Percentiles rank a stretch among this genome's conserved stretches.
These are phyloP conservation scores for Spongia lamella DNA, from an alignment of 37 sponge, comb jelly and placozoan species.

Conservation along the genomic window DNA sequence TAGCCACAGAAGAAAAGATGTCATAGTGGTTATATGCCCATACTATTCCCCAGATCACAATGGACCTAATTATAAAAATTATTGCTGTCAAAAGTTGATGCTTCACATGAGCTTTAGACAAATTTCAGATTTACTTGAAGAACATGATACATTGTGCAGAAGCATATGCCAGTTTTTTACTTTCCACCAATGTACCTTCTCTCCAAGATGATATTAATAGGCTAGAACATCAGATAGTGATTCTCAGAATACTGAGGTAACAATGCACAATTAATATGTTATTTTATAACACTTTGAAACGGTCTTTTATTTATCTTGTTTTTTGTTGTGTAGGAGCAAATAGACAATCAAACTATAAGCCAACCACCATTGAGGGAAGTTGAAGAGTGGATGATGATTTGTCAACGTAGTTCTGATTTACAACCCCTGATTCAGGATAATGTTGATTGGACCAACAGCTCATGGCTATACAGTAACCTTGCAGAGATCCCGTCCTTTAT, in stretches of 20 bases:
- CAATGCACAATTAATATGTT: no score
- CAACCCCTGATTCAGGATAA: constrained; percentile 19
- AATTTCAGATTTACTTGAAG: constrained; percentile 11
- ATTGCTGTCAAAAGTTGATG: constrained; percentile 61
- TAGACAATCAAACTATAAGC: background rate
- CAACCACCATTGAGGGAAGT: constrained; percentile 17
- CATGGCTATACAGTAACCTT: constrained; percentile 34
- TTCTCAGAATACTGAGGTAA: no score
- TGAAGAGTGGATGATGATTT: constrained; percentile 59
- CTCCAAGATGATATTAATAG: constrained; percentile 55
- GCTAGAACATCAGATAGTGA: no score
- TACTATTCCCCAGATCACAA: constrained; percentile 53
- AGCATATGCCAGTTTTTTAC: constrained; percentile 52
- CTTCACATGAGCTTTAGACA: constrained; percentile 45
- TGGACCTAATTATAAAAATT: constrained; percentile 50
- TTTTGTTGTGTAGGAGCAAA: background rate
- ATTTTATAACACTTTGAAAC: background rate
- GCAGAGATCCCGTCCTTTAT: constrained; percentile 28
- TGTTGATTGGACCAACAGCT: constrained; percentile 10
- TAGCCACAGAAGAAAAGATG: background rate
- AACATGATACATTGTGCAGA: constrained; percentile 12
- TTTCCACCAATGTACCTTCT: constrained; percentile 30
- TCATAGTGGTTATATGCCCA: constrained; percentile 29
- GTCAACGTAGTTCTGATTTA: constrained; percentile 12
- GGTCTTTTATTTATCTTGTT: background rate